A percentile compares a stretch with the other conserved stretches of the same genome.
phyloP scores from a whole-genome alignment of 2,888 invertebrate genomes.

The Branchipolynoe longqiensis region DNA sequence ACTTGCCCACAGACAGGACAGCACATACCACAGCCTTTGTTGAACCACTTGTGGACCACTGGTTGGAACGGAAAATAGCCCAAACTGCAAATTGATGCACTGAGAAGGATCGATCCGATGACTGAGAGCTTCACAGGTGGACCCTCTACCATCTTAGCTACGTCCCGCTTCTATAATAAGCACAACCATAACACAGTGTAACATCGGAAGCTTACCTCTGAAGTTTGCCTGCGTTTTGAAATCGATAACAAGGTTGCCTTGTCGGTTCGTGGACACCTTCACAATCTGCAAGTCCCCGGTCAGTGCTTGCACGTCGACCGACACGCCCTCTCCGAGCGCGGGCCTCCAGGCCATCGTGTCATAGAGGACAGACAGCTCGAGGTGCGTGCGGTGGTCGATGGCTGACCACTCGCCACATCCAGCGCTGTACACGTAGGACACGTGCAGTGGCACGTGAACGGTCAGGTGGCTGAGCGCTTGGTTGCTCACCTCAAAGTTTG shows the following conservation, averaged over 20 bases:
- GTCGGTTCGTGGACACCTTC: constrained; percentile 77
- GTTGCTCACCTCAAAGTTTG: constrained; percentile 79
- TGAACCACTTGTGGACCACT: too few relatives aligned
- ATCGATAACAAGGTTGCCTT: constrained; percentile 81
- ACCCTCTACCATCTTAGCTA: too few relatives aligned
- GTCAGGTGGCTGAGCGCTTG: constrained; percentile 79
- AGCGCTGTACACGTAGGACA: constrained; percentile 81
- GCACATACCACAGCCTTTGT: too few relatives aligned
- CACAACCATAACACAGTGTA: too few relatives aligned
- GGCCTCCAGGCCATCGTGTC: constrained; percentile 80
- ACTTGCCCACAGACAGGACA: too few relatives aligned
- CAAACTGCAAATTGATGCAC: too few relatives aligned
- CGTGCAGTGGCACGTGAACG: constrained; percentile 81
- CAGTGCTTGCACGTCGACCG: constrained; percentile 65
- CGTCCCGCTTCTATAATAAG: too few relatives aligned
- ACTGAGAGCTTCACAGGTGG: too few relatives aligned
- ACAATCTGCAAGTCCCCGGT: constrained; percentile 76
- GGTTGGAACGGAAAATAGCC: too few relatives aligned
- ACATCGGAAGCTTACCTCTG: constrained; percentile 76
- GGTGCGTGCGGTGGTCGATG: constrained; percentile 82
- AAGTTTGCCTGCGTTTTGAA: constrained; percentile 82
- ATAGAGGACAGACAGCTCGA: constrained; percentile 82
- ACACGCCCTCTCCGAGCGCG: constrained; percentile 78
- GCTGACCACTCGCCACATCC: constrained; percentile 82
- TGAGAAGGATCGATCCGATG: too few relatives aligned